Evolutionary conservation across 1,140 invertebrate species (phyloP).

Genomic region (Euura lappo): DNA sequence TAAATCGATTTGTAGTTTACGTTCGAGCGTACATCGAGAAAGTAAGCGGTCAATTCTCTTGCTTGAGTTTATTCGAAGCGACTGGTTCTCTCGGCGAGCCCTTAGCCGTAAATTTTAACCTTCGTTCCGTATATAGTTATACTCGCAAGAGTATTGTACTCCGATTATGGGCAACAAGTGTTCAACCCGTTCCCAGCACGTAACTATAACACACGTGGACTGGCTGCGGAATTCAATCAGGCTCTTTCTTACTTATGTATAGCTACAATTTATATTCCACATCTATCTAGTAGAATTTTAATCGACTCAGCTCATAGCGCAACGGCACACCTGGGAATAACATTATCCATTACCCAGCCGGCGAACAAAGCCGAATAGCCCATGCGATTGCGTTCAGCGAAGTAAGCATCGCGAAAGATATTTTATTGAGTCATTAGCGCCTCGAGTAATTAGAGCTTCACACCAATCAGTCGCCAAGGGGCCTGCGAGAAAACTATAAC

Average conservation of each 20-base stretch:
- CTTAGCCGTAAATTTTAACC: slow-evolving; percentile 16
- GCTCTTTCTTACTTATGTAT: neutral
- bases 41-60: neutral
- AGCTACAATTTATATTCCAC: neutral
- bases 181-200: slow-evolving; percentile 33
- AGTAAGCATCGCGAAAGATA: no score
- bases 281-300: neutral
- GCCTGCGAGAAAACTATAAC: neutral
- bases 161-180: slow-evolving; percentile 49
- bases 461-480: neutral
- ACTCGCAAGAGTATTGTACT: slow-evolving; percentile 42
- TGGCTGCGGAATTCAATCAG: neutral
- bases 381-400: no score
- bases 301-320: no score
- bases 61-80: neutral
- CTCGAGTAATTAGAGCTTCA: neutral
- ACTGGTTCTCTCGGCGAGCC: neutral
- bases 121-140: slow-evolving; percentile 30
- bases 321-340: neutral
- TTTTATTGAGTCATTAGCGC: neutral
- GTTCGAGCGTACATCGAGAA: no score
- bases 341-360: neutral
- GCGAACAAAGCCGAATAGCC: no score
- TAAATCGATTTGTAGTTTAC: no score
- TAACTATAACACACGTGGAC: neutral